A percentile compares a stretch with the other conserved stretches of the same genome.
Evolutionary conservation across 1,140 invertebrate species (phyloP).

Genomic region (Epicauta chinensis): DNA sequence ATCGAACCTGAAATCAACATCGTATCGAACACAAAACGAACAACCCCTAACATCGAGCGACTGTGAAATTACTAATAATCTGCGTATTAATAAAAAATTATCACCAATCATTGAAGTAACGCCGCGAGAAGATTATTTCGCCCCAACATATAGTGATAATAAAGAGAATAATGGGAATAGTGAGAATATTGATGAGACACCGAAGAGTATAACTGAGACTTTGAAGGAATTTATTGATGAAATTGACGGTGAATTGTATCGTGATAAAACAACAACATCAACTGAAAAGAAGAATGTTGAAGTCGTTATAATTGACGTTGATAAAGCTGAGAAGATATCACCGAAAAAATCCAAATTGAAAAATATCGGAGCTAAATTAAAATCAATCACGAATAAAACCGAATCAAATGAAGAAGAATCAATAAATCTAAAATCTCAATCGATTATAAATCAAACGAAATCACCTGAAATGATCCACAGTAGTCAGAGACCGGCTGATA

Average conservation of each 20-base stretch:
- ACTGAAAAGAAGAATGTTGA: slow-evolving; percentile 15
- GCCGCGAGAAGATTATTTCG: slow-evolving; percentile 61
- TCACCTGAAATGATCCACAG: slow-evolving; percentile 57
- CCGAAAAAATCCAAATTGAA: slow-evolving; percentile 19
- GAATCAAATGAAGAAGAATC: slow-evolving; percentile 32
- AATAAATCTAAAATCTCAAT: no score
- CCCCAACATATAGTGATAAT: slow-evolving; percentile 34
- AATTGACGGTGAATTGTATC: slow-evolving; percentile 31
- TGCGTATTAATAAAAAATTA: slow-evolving; percentile 48
- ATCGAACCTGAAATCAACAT: slow-evolving; percentile 49
- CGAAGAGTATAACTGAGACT: slow-evolving; percentile 29
- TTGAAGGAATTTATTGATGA: slow-evolving; percentile 37
- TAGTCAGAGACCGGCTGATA: slow-evolving; percentile 57
- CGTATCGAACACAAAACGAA: slow-evolving; percentile 46
- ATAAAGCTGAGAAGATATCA: slow-evolving; percentile 37
- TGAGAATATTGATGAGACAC: slow-evolving; percentile 4
- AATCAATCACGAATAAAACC: slow-evolving; percentile 26
- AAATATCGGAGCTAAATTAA: slow-evolving; percentile 29
- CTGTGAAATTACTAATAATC: slow-evolving; percentile 16
- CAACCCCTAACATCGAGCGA: slow-evolving; percentile 43
- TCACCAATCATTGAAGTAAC: slow-evolving; percentile 68
- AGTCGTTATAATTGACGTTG: slow-evolving; percentile 38
- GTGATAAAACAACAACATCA: slow-evolving; percentile 25
- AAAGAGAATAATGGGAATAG: slow-evolving; percentile 20
- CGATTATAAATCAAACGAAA: slow-evolving; percentile 42